phyloP scores from a whole-genome alignment of 2,113 vertebrate species.

The Tragulus kanchil region DNA sequence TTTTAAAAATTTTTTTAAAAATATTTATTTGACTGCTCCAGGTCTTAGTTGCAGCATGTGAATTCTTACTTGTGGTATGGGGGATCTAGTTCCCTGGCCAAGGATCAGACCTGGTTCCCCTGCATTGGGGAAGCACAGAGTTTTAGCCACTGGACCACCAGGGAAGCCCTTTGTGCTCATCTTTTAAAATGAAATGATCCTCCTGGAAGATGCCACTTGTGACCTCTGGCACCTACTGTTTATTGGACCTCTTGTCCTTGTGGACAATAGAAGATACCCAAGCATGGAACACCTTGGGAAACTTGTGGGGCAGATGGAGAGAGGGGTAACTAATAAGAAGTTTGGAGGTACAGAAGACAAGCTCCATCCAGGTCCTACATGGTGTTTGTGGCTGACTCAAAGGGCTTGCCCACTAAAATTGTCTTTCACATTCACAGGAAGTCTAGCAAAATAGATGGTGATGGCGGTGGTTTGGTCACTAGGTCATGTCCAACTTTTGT shows the following conservation, averaged over 20 bases:
- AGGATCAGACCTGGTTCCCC: no score
- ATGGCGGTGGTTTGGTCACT: not conserved
- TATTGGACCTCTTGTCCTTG: not conserved
- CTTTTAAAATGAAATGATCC: not conserved
- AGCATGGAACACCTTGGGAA: not conserved
- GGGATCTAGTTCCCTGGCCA: no score
- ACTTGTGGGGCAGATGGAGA: not conserved
- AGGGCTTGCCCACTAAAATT: not conserved
- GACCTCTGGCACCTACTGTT: not conserved
- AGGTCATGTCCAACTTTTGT: not conserved
- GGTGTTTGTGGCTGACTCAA: not conserved
- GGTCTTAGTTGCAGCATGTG: no score
- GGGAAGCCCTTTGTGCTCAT: not conserved
- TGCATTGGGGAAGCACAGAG: no score
- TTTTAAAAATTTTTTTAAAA: no score
- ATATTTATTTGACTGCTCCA: no score
- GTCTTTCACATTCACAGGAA: constrained; percentile 15
- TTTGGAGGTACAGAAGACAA: not conserved
- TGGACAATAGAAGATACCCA: not conserved
- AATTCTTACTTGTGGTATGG: no score
- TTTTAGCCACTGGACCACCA: no score
- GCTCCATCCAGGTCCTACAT: not conserved
- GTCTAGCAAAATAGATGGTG: not conserved
- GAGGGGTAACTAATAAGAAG: not conserved
- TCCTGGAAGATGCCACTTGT: not conserved